These are phyloP conservation scores for Macquaria australasica DNA, from an alignment of 2,113 vertebrate species.

Conservation along the genomic window DNA sequence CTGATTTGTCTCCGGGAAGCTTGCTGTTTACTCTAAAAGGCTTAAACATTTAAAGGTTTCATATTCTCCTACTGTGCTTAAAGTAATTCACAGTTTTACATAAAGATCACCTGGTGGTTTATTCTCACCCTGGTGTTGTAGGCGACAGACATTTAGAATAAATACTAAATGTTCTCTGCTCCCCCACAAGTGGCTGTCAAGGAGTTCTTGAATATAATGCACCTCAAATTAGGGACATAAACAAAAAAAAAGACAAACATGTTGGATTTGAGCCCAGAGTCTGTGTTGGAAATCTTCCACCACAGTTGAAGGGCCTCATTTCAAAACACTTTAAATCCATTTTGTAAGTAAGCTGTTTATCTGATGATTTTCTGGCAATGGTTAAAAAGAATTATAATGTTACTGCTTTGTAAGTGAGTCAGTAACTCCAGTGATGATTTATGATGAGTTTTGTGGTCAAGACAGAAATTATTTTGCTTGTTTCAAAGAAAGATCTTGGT, in stretches of 20 bases:
- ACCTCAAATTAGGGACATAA: conserved; percentile 27
- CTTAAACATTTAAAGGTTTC: conserved; percentile 37
- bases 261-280: conserved; percentile 44
- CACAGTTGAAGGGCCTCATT: conserved; percentile 27
- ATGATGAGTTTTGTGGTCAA: conserved; percentile 31
- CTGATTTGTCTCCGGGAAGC: conserved; percentile 36
- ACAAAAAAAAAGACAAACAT: conserved; percentile 15
- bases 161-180: conserved; percentile 22
- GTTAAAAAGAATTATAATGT: conserved; percentile 18
- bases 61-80: conserved; percentile 20
- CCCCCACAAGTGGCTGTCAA: background rate
- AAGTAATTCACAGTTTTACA: conserved; percentile 20
- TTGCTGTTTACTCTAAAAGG: conserved; percentile 41
- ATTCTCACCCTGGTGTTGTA: conserved; percentile 18
- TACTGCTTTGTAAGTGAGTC: background rate
- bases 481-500: conserved; percentile 10
- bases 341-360: conserved; percentile 25
- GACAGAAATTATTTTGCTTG: conserved; percentile 7
- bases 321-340: conserved; percentile 52
- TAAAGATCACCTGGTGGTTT: conserved; percentile 30
- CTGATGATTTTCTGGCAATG: conserved; percentile 17
- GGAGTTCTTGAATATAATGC: background rate
- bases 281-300: conserved; percentile 47
- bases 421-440: conserved; percentile 21
- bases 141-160: conserved; percentile 8